These are phyloP conservation scores for Carassius auratus DNA, from an alignment of 2,113 vertebrate species.

Conservation along the genomic window DNA sequence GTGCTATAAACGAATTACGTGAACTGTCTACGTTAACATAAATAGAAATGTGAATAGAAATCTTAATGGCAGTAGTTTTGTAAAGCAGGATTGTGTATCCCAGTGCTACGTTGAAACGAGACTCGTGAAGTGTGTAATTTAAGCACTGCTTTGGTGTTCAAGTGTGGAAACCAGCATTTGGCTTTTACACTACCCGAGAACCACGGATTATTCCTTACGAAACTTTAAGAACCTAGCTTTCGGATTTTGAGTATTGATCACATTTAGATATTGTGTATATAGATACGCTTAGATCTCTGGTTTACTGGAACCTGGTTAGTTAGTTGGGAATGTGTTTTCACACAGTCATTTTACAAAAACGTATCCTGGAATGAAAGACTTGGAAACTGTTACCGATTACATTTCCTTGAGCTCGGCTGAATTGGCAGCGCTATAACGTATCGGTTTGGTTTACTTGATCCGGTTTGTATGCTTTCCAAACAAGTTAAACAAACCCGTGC, in stretches of 20 bases:
- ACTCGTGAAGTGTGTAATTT: conserved; percentile 19
- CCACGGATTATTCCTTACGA: not conserved
- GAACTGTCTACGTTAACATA: not conserved
- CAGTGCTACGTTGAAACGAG: not conserved
- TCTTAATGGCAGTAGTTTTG: not conserved
- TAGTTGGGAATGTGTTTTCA: not conserved
- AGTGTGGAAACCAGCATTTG: not conserved
- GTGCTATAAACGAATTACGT: conserved; percentile 50
- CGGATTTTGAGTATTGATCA: not conserved
- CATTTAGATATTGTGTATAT: not conserved
- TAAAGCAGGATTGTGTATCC: not conserved
- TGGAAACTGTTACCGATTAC: not conserved
- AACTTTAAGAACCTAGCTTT: not conserved
- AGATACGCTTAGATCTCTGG: not conserved
- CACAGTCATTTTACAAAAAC: not conserved
- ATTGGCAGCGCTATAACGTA: not conserved
- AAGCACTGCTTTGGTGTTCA: not conserved
- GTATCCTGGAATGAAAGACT: not conserved
- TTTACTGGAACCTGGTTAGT: not conserved
- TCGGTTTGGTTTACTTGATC: not conserved
- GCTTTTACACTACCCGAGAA: not conserved
- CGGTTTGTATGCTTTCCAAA: not conserved
- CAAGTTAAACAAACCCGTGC: not conserved
- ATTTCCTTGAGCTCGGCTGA: not conserved
- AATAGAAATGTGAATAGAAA: not conserved